phyloP scores from a whole-genome alignment of 2,888 invertebrate genomes.

The Pemphredon lugubris region DNA sequence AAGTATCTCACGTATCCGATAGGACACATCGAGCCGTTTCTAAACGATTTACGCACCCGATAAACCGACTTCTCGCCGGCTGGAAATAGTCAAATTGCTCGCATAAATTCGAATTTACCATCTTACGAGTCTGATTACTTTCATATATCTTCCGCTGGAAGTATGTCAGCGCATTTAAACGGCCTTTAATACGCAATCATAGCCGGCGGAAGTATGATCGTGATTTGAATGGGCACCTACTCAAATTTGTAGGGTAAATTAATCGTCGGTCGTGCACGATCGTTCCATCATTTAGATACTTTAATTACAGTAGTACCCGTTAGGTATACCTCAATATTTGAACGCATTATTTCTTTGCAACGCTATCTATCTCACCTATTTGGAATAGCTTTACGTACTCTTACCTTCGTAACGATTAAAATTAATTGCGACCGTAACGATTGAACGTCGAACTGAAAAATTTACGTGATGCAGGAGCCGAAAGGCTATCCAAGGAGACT shows the following conservation, averaged over 20 bases:
- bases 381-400: too few species aligned
- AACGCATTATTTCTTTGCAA: too few species aligned
- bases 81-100: conserved; percentile 45
- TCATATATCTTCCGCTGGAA: conserved; percentile 44
- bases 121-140: conserved; percentile 53
- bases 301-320: background rate
- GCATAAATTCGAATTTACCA: conserved; percentile 65
- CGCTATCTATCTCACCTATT: too few species aligned
- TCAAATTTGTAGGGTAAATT: background rate
- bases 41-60: conserved; percentile 72
- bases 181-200: conserved; percentile 43
- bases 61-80: conserved; percentile 60
- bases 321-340: background rate
- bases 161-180: conserved; percentile 51
- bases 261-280: background rate
- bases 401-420: too few species aligned
- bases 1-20: conserved; percentile 71
- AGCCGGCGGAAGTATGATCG: background rate
- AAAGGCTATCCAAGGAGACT: too few species aligned
- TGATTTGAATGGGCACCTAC: conserved; percentile 14
- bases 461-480: too few species aligned
- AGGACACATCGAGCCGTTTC: conserved; percentile 54
- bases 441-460: too few species aligned
- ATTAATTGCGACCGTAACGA: too few species aligned
- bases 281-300: background rate